Conservation (phyloP, 2,113 vertebrate species). For the Ciconia stormi region DNA sequence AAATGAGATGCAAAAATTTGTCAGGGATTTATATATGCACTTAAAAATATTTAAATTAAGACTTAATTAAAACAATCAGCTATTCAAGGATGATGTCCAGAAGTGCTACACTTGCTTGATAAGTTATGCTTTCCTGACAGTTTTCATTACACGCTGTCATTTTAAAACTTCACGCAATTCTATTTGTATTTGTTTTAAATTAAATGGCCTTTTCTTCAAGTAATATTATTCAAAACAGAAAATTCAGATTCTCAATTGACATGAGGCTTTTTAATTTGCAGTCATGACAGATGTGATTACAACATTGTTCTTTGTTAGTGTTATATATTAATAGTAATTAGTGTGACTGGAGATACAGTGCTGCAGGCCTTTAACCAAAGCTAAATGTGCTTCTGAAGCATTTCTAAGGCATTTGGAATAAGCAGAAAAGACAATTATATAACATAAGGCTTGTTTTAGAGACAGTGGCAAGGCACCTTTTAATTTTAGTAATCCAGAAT, state of each 20-base stretch:
- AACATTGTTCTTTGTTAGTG: background rate
- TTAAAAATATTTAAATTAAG: background rate
- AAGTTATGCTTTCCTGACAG: background rate
- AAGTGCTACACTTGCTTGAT: background rate
- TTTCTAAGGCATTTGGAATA: background rate
- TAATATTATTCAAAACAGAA: background rate
- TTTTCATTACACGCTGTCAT: background rate
- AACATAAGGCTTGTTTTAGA: background rate
- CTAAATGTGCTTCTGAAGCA: background rate
- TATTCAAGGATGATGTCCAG: background rate
- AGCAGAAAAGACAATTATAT: background rate
- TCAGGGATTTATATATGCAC: background rate
- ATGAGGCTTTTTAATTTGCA: background rate
- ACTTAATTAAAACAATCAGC: background rate
- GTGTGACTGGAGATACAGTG: background rate
- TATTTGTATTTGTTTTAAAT: background rate
- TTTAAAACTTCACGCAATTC: background rate
- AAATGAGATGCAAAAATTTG: background rate
- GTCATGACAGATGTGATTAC: background rate
- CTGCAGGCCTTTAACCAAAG: background rate
- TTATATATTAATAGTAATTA: background rate
- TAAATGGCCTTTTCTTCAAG: background rate
- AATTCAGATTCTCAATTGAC: background rate
- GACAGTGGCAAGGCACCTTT: background rate
- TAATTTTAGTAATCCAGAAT: background rate